Conservation (phyloP, 2,113 vertebrate species). For the Pseudorasbora parva region DNA sequence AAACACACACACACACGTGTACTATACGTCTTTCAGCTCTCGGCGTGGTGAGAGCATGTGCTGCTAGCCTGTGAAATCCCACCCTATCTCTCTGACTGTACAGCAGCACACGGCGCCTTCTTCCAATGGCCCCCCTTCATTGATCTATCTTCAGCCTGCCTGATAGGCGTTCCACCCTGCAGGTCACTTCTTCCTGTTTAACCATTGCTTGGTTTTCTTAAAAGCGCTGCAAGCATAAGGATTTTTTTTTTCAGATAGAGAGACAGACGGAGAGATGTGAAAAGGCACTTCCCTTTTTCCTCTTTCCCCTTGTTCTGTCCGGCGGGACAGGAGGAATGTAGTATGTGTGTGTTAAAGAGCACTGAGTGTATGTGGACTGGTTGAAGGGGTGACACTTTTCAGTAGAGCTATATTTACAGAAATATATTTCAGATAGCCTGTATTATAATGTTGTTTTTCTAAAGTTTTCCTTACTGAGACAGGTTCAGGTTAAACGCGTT, state of each 20-base stretch:
- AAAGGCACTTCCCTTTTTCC: not conserved
- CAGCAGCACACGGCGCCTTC: slow-evolving; percentile 28
- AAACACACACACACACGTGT: slow-evolving; percentile 25
- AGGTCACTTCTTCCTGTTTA: slow-evolving; percentile 48
- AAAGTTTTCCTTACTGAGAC: not conserved
- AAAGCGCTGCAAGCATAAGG: slow-evolving; percentile 13
- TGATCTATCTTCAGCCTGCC: slow-evolving; percentile 47
- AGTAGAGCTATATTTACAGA: not conserved
- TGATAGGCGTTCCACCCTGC: slow-evolving; percentile 41
- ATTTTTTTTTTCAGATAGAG: not conserved
- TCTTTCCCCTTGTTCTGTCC: slow-evolving; percentile 26
- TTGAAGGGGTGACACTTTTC: slow-evolving; percentile 5
- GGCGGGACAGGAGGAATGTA: slow-evolving; percentile 40
- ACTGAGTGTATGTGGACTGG: not conserved
- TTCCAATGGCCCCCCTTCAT: slow-evolving; percentile 49
- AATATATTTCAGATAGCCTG: not conserved
- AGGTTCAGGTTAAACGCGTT: slow-evolving; percentile 12
- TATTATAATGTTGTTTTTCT: not conserved
- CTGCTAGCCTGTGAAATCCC: slow-evolving; percentile 27
- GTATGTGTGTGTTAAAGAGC: slow-evolving; percentile 40
- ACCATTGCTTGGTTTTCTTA: slow-evolving; percentile 34
- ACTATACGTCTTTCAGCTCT: slow-evolving; percentile 10
- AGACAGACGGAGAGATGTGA: slow-evolving; percentile 22
- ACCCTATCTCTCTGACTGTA: slow-evolving; percentile 43
- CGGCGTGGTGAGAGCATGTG: slow-evolving; percentile 34